Evolutionary conservation across 2,113 vertebrate species (phyloP).

Genomic region (Gambusia affinis): DNA sequence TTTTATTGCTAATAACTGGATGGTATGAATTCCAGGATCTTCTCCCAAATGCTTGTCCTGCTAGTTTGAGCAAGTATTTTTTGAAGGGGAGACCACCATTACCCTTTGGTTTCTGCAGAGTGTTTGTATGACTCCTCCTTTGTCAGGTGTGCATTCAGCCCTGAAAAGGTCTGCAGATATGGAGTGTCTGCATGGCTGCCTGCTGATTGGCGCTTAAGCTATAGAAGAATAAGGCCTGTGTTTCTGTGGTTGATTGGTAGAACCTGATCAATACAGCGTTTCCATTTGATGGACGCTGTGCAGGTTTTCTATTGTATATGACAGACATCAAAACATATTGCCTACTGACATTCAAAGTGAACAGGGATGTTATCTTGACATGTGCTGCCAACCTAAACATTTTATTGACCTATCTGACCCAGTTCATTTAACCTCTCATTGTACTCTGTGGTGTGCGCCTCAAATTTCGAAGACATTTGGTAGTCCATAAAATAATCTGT

Average conservation of each 20-base stretch:
- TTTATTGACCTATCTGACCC: neutral
- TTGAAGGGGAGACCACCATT: neutral
- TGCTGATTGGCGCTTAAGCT: conserved; percentile 54
- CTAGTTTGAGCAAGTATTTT: conserved; percentile 18
- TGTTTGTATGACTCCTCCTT: conserved; percentile 11
- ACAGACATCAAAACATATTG: neutral
- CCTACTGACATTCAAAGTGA: neutral
- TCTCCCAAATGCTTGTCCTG: neutral
- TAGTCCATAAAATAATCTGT: too few species aligned
- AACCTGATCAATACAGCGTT: conserved; percentile 3
- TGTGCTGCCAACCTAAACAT: neutral
- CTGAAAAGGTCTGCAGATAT: conserved; percentile 50
- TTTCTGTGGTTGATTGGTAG: conserved; percentile 29
- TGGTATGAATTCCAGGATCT: neutral
- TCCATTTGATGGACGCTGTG: neutral
- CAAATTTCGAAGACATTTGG: too few species aligned
- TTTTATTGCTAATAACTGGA: neutral
- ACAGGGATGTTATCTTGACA: neutral
- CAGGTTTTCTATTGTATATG: neutral
- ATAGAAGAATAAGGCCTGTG: conserved; percentile 37
- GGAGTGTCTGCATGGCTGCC: conserved; percentile 57
- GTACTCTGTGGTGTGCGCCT: too few species aligned
- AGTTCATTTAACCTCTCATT: too few species aligned
- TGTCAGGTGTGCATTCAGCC: conserved; percentile 57
- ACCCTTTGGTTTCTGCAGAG: conserved; percentile 17